Evolutionary conservation across 2,888 invertebrate species (phyloP), one percentile per base, ranked within the genome.

Genomic region (Thumatha senex): DNA sequence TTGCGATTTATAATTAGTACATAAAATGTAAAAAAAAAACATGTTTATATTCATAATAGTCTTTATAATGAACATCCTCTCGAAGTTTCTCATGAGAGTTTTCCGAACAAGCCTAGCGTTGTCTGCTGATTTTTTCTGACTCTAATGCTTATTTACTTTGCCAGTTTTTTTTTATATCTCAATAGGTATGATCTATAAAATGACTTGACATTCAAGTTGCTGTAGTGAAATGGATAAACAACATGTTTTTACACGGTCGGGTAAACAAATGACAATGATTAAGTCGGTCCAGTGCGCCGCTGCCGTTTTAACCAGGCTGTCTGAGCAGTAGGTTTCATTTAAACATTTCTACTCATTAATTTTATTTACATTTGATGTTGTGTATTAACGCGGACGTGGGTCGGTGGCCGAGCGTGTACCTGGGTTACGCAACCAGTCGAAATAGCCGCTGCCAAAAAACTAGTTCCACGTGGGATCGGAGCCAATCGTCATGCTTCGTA

Each of bases 371-470:
- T 83, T 83, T 84, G 80, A 83, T 81, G 77, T 72, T 76, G 70
- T 73, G 76, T 80, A 86, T 84, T 82, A 82, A 51, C 71, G 69
- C 54, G 65, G 51, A 61, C 58, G 60, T 76, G 70, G 83, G 83
- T 82, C 84, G 80, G 78, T 84, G 86, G 80, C 85, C 86, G 82
- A 54, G 61, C 57, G 58, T 62, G 78, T 79, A 79, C 78, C 79
- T 78, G 74, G 50, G 72, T 89, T 90, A 82, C 87, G 84, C 80
- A 89, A 89, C 78, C 81, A 69, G 70, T 75, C 73, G 67, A 82
- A 85, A 87, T 84, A 82, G 76, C 75, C 71, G 77, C 72, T 79
- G 86, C 83, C 80, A 86, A 88, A 87, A 89, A 89, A 89, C 86
- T 84, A 85, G 87, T 83, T 83, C 78, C 80, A 84, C 78, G 82